These are phyloP conservation scores for Murina feae DNA, from an alignment of 2,113 vertebrate species.

Conservation along the genomic window DNA sequence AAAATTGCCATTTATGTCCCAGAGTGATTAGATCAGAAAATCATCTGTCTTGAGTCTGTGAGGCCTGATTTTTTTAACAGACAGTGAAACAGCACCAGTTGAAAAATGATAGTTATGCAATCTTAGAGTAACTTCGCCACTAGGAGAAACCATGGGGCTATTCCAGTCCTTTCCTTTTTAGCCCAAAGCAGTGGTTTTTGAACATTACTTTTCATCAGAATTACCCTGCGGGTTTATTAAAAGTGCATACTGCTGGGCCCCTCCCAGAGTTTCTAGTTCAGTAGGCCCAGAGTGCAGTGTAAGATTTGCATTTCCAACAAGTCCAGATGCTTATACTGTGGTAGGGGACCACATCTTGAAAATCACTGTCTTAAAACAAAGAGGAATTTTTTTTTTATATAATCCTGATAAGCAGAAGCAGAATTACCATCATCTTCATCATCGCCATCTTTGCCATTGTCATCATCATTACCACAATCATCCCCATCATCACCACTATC, in stretches of 20 bases:
- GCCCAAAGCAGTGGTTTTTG: neutral
- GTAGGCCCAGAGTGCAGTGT: neutral
- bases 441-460: neutral
- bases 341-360: neutral
- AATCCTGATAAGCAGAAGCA: conserved; percentile 6
- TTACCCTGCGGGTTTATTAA: neutral
- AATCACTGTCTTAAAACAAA: neutral
- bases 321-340: neutral
- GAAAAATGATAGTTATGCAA: neutral
- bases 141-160: neutral
- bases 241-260: neutral
- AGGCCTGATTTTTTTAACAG: neutral
- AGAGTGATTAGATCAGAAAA: neutral
- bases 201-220: neutral
- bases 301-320: neutral
- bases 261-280: neutral
- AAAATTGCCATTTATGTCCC: neutral
- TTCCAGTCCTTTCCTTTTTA: neutral
- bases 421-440: neutral
- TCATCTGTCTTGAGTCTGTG: neutral
- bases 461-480: too few species aligned
- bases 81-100: neutral
- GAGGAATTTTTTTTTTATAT: neutral
- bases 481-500: neutral
- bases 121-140: neutral